Base-by-base conservation (phyloP, 2,797 vertebrate genomes). In the Pseudopleuronectes americanus region DNA sequence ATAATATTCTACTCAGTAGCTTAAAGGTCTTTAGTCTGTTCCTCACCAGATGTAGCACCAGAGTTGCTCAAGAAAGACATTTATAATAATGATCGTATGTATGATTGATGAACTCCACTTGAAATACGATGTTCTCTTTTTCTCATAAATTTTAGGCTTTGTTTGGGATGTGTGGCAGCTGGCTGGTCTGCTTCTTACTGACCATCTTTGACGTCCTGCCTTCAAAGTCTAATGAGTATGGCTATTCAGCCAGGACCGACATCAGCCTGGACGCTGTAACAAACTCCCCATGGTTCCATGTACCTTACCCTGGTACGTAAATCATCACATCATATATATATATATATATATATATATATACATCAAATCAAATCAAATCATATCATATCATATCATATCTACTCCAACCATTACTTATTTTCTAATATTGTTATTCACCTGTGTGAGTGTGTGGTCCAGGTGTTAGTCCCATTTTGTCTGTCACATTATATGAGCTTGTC, bases 131-230 rank as follows among this genome's bases (percentile, higher is more conserved):
- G 13, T 51, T 16, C 12, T 53, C 23, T 22, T 13, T 22, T 3
- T 53, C 23, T 57, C 26, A 12, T 19, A 56, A 19, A 4, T 43
- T 24, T 8, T 23, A 60, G 58, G 94, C 92, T 69, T 78, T 95
- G 76, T 91, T 95, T 21, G 94, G 94, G 71, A 95, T 95, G 93
- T 94, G 94, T 17, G 93, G 93, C 13, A 90, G 92, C 51, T 95
- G 94, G 94, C 78, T 96, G 53, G 62, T 95, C 76, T 95, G 94
- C 75, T 95, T 93, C 71, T 60, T 95, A n/a, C 80, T 95, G 60
- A 95, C 94, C 45, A 33, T 90, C 79, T 94, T 88, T 43, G 75
- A 93, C 10, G 90, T 88, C 69, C 79, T 95, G 43, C 94, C 95
- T 4, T 87, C 89, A 4, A 92, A 91, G 8, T 82, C 91, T 0